phyloP scores from a whole-genome alignment of 1,140 invertebrate genomes.

The Meloidogyne hapla region DNA sequence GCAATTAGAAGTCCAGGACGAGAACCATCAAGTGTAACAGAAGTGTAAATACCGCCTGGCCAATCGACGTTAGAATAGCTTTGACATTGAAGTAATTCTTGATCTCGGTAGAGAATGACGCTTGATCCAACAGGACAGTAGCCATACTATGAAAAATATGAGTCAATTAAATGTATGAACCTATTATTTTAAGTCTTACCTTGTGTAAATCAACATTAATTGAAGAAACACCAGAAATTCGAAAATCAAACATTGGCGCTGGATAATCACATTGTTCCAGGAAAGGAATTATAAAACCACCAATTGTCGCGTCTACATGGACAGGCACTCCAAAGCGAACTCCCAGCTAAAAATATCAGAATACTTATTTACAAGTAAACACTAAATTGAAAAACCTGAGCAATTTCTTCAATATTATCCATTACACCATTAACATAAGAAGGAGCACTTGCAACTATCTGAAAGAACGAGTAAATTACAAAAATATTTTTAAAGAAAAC shows the following conservation, averaged over 20 bases:
- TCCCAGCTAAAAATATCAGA: constrained; percentile 70
- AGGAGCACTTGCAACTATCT: constrained; percentile 82
- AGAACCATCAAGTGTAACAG: constrained; percentile 46
- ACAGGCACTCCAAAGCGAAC: constrained; percentile 83
- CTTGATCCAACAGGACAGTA: constrained; percentile 51
- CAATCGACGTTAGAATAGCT: constrained; percentile 49
- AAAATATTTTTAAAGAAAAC: constrained; percentile 64
- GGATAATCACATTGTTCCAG: constrained; percentile 80
- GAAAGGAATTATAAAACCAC: constrained; percentile 87
- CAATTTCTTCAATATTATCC: constrained; percentile 84
- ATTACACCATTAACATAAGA: constrained; percentile 95
- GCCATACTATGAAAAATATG: constrained; percentile 47
- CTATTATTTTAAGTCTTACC: constrained; percentile 64
- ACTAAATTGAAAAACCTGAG: constrained; percentile 67
- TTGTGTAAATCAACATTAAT: constrained; percentile 97
- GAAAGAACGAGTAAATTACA: not conserved
- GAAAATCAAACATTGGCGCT: constrained; percentile 81
- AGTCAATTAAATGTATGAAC: not conserved
- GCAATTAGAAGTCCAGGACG: constrained; percentile 53
- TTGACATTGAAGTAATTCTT: constrained; percentile 42
- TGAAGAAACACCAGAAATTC: constrained; percentile 85
- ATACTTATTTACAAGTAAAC: not conserved
- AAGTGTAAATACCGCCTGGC: constrained; percentile 51
- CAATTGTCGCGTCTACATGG: constrained; percentile 91
- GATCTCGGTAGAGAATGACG: constrained; percentile 52